phyloP scores from a whole-genome alignment of 2,113 vertebrate species.

The Oreotrochilus melanogaster region DNA sequence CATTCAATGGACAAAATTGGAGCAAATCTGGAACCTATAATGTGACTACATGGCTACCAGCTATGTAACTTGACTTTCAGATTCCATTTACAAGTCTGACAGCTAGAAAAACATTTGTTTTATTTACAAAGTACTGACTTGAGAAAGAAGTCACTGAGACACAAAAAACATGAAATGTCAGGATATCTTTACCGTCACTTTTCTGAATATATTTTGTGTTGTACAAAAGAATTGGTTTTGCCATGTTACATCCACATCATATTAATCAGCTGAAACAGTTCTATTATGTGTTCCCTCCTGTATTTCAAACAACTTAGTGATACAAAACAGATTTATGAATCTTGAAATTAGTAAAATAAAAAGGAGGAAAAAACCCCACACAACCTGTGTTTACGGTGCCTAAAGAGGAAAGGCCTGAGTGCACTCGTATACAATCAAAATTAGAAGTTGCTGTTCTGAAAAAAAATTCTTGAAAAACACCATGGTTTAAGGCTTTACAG shows the following conservation, averaged over 20 bases:
- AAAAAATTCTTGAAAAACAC: constrained; percentile 72
- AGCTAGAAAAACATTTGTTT: neutral
- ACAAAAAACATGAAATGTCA: constrained; percentile 16
- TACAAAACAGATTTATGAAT: neutral
- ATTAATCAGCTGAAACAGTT: constrained; percentile 20
- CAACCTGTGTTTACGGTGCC: constrained; percentile 25
- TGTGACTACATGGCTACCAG: neutral
- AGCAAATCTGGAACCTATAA: neutral
- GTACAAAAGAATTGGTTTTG: constrained; percentile 37
- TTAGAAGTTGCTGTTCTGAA: constrained; percentile 77
- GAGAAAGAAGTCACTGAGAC: neutral
- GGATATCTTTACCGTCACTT: constrained; percentile 10
- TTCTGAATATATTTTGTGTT: constrained; percentile 15
- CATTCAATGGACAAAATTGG: constrained; percentile 22
- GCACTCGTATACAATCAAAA: constrained; percentile 73
- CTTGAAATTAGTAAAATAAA: neutral
- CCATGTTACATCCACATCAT: neutral
- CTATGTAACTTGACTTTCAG: neutral
- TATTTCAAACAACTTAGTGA: neutral
- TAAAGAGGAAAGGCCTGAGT: constrained; percentile 43
- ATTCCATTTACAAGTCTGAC: neutral
- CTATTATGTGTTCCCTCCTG: constrained; percentile 8
- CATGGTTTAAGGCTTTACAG: constrained; percentile 75
- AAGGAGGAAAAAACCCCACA: neutral
- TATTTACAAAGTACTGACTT: constrained; percentile 25